Conservation (phyloP, 2,113 vertebrate genomes). For the Etheostoma spectabile region DNA sequence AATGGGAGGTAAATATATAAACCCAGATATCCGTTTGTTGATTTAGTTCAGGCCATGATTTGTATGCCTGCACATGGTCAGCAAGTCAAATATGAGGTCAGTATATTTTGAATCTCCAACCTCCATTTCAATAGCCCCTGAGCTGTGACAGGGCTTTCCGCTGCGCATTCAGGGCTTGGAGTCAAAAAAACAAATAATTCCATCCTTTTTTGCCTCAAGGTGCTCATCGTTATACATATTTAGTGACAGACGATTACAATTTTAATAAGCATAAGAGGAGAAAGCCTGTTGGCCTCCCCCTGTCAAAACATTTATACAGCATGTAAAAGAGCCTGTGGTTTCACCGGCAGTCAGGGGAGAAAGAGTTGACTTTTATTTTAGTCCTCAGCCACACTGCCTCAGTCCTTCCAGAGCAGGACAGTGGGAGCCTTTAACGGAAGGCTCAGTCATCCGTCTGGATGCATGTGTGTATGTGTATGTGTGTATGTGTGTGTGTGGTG, state of each 20-base stretch:
- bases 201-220: constrained; percentile 61
- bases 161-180: constrained; percentile 42
- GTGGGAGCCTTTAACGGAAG: constrained; percentile 73
- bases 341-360: constrained; percentile 62
- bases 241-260: constrained; percentile 65
- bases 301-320: constrained; percentile 82
- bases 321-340: constrained; percentile 59
- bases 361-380: constrained; percentile 75
- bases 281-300: constrained; percentile 58
- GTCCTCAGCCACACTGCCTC: constrained; percentile 53
- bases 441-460: constrained; percentile 37
- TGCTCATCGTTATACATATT: constrained; percentile 67
- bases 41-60: constrained; percentile 74
- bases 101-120: constrained; percentile 79
- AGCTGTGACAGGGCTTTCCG: constrained; percentile 59
- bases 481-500: constrained; percentile 36
- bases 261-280: constrained; percentile 73
- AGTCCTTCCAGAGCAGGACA: constrained; percentile 65
- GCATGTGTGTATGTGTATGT: constrained; percentile 11
- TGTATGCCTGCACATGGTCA: constrained; percentile 73
- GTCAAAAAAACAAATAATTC: constrained; percentile 79
- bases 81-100: constrained; percentile 79
- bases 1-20: constrained; percentile 44
- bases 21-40: constrained; percentile 72
- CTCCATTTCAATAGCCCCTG: constrained; percentile 66